phyloP scores from a whole-genome alignment of 2,888 invertebrate genomes.

The Drosophila eohydei region DNA sequence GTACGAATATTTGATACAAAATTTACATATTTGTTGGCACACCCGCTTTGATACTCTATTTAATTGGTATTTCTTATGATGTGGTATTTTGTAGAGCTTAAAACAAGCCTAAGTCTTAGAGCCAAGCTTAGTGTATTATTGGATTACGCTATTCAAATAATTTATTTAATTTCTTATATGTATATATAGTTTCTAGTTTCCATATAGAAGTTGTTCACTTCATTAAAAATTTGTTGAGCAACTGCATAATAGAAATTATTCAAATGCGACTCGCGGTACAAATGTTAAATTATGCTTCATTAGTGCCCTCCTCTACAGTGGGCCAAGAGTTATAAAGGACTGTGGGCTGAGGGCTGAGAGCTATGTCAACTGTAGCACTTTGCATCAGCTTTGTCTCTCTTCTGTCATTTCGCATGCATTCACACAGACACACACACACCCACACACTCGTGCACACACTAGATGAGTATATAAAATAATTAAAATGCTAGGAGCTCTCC shows the following conservation, averaged over 20 bases:
- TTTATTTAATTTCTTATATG: constrained; percentile 9
- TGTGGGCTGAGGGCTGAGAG: constrained; percentile 11
- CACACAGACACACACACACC: constrained; percentile 39
- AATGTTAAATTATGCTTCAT: constrained; percentile 78
- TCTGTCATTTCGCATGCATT: constrained; percentile 64
- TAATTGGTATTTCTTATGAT: constrained; percentile 32
- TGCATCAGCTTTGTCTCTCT: constrained; percentile 50
- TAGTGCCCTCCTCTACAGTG: constrained; percentile 57
- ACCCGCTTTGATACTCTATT: constrained; percentile 69
- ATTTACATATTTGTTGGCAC: constrained; percentile 82
- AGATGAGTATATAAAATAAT: constrained; percentile 72
- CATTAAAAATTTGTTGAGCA: constrained; percentile 64
- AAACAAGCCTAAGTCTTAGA: constrained; percentile 33
- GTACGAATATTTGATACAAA: constrained; percentile 57
- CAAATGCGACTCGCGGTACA: constrained; percentile 54
- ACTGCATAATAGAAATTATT: constrained; percentile 61
- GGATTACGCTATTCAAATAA: constrained; percentile 1
- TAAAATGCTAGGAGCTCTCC: constrained; percentile 69
- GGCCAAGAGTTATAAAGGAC: constrained; percentile 5
- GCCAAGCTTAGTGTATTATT: constrained; percentile 13
- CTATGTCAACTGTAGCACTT: constrained; percentile 51
- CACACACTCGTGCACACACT: constrained; percentile 23
- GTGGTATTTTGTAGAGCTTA: constrained; percentile 65
- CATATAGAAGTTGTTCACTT: constrained; percentile 31
- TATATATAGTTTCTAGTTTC: neutral